Evolutionary conservation across 2,888 invertebrate species (phyloP).

Genomic region (Scaptodrosophila latifasciaeformis): DNA sequence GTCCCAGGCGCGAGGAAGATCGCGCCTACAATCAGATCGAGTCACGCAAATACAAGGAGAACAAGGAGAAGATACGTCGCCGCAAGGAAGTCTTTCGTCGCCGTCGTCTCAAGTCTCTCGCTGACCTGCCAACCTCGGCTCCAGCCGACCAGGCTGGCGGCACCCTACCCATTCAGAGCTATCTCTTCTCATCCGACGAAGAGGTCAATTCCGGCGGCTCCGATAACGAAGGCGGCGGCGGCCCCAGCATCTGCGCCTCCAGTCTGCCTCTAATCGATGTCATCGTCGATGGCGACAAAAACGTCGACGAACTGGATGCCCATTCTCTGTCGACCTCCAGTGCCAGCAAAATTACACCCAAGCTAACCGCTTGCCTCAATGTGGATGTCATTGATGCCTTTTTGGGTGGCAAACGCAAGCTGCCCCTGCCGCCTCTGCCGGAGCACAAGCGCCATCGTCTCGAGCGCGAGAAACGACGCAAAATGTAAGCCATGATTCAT

Average conservation of each 20-base stretch:
- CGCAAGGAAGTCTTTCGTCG: conserved; percentile 70
- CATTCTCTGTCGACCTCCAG: too few relatives aligned
- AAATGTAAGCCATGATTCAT: conserved; percentile 82
- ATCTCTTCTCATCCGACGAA: conserved; percentile 68
- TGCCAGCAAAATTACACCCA: too few relatives aligned
- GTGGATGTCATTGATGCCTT: too few relatives aligned
- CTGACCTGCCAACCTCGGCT: background rate
- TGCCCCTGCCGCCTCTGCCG: background rate
- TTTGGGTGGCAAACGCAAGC: background rate
- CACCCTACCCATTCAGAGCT: conserved; percentile 63
- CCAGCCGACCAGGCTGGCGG: background rate
- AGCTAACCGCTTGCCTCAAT: too few relatives aligned
- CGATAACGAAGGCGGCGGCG: too few relatives aligned
- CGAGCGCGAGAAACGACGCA: conserved; percentile 79
- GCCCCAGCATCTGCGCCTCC: background rate
- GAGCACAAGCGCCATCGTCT: conserved; percentile 8
- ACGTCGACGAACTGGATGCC: conserved; percentile 71
- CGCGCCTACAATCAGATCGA: conserved; percentile 82
- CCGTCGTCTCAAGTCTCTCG: conserved; percentile 34
- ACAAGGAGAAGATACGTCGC: conserved; percentile 85
- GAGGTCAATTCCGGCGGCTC: conserved; percentile 16
- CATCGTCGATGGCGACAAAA: conserved; percentile 66
- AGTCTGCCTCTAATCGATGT: conserved; percentile 49
- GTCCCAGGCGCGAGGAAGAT: conserved; percentile 88
- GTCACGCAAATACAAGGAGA: conserved; percentile 84